Evolutionary conservation across 2,113 vertebrate genomes (phyloP).

Genomic region (Dromas ardeola): DNA sequence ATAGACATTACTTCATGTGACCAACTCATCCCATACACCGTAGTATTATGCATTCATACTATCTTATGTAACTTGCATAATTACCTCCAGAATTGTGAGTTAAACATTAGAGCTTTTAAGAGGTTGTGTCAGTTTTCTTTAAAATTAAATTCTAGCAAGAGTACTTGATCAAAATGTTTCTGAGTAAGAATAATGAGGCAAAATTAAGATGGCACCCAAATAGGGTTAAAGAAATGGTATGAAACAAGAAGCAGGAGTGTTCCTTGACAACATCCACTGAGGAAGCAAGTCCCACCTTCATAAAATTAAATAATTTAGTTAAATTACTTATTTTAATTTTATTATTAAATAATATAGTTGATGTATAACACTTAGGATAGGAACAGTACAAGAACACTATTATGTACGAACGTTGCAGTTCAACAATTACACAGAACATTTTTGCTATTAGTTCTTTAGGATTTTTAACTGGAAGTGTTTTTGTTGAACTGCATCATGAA

Average conservation of each 20-base stretch:
- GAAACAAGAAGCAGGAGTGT: background rate
- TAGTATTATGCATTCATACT: background rate
- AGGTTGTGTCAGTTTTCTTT: background rate
- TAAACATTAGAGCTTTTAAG: background rate
- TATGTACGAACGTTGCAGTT: background rate
- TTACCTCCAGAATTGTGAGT: background rate
- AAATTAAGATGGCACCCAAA: background rate
- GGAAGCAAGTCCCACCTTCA: background rate
- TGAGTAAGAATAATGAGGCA: background rate
- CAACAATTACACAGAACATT: background rate
- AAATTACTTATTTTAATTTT: background rate
- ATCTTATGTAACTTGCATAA: background rate
- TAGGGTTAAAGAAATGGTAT: background rate
- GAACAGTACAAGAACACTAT: background rate
- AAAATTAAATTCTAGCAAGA: background rate
- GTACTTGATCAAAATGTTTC: background rate
- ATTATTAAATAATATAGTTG: background rate
- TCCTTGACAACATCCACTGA: background rate
- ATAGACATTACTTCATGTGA: background rate
- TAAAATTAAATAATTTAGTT: background rate
- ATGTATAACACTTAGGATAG: background rate
- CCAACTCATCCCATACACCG: background rate
- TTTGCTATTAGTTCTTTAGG: background rate
- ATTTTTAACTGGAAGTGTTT: background rate
- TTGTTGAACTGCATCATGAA: background rate